These are phyloP conservation scores for Neogale vison DNA, from an alignment of 2,113 vertebrate species.

Conservation along the genomic window DNA sequence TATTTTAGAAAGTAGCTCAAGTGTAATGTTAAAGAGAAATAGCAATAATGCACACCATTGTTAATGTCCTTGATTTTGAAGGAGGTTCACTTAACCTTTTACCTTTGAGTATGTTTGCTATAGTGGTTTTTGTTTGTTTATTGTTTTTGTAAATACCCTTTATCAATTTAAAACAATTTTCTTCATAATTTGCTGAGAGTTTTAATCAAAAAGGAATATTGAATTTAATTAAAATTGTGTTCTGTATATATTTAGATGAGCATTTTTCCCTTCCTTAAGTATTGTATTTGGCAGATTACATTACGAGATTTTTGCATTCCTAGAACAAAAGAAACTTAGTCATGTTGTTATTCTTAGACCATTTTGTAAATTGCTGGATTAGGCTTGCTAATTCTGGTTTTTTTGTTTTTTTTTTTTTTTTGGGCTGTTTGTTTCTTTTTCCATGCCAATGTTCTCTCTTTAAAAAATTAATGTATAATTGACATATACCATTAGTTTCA, in stretches of 20 bases:
- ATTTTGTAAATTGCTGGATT: neutral
- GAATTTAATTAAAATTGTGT: conserved; percentile 4
- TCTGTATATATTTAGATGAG: neutral
- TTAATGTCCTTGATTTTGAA: neutral
- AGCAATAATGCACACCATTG: neutral
- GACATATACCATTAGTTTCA: neutral
- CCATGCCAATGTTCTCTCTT: neutral
- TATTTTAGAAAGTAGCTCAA: neutral
- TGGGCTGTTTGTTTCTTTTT: neutral
- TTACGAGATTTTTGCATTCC: neutral
- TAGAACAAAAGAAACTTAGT: neutral
- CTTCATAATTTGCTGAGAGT: neutral
- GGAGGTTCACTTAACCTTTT: neutral
- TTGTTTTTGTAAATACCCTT: neutral
- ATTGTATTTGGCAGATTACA: neutral
- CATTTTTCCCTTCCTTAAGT: neutral
- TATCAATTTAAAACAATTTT: neutral
- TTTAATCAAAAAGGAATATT: neutral
- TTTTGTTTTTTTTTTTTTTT: too few relatives aligned
- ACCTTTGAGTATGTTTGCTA: neutral
- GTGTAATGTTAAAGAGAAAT: neutral
- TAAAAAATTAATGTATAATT: neutral
- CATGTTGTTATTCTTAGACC: neutral
- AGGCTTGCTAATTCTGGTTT: neutral
- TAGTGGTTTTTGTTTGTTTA: neutral